Evolutionary conservation across 2,797 vertebrate species (phyloP), one percentile per base, ranked within the genome.

Genomic region (Tamandua tetradactyla): DNA sequence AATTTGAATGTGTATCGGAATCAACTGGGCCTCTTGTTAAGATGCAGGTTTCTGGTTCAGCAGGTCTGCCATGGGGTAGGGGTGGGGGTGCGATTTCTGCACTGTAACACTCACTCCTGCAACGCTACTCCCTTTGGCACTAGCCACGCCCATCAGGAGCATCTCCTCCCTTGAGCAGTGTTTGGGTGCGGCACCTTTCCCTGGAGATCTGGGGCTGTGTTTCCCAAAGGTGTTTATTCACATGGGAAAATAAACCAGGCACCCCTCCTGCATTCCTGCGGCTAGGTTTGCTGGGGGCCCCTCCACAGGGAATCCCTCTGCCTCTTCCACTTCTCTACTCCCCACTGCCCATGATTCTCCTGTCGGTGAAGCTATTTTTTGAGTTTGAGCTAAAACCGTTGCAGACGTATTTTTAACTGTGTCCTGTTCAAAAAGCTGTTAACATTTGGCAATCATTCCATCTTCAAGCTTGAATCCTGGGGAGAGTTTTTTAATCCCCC

Each of bases 371-470:
- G 92, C 88, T 97, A 94, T 96, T 96, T 97, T 97, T 95, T 97
- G 95, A 97, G 78, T 94, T 96, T 87, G 90, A 95, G 91, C 96
- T 96, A 97, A 96, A 97, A 96, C 88, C 86, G 80, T 94, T 95
- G 94, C 89, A 96, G 95, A 92, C 59, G 55, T 96, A 97, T 97
- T 97, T 97, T 97, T 97, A 97, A 96, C 96, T 93, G 59, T 68
- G 80, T 94, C 96, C 93, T 97, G 91, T 97, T 97, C n/a, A 25
- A 96, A 97, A 97, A 97, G 94, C 96, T 97, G 97, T 96, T 97
- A 96, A 94, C 92, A 72, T 96, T 97, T 97, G 97, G 96, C 97
- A 97, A 97, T 97, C 95, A 96, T 96, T 97, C 97, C 95, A 82
- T 94, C 95, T 95, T 96, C 94, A 96, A n/a, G 96, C 96, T 96